Evolutionary conservation across 2,113 vertebrate genomes (phyloP).

Genomic region (Pterocles gutturalis): DNA sequence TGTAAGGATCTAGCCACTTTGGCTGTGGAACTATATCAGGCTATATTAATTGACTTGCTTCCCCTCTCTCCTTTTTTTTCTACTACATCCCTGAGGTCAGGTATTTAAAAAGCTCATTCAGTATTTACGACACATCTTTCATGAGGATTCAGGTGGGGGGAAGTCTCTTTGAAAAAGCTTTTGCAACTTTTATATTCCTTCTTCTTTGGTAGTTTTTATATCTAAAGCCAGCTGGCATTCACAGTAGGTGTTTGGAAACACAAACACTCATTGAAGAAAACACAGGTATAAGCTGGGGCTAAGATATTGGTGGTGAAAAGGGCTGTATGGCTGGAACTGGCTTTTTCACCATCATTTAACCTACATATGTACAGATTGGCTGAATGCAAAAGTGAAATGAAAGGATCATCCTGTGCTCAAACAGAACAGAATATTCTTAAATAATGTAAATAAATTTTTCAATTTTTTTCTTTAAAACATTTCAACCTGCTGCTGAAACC

Average conservation of each 20-base stretch:
- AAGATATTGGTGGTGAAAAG: background rate
- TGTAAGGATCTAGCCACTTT: constrained; percentile 14
- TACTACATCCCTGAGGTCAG: background rate
- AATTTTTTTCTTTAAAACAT: background rate
- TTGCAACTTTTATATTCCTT: background rate
- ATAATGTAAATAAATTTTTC: background rate
- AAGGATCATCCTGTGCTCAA: background rate
- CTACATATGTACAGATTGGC: background rate
- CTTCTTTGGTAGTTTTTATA: background rate
- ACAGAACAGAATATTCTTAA: background rate
- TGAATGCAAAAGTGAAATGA: background rate
- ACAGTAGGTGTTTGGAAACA: background rate
- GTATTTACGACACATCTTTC: background rate
- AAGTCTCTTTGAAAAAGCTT: background rate
- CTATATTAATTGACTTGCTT: background rate
- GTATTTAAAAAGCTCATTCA: background rate
- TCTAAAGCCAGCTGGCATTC: constrained; percentile 9
- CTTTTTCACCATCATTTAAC: background rate
- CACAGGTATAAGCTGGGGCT: background rate
- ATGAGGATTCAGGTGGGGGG: background rate
- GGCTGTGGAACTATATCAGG: background rate
- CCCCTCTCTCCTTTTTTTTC: background rate
- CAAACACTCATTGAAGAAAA: background rate
- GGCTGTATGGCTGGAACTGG: background rate
- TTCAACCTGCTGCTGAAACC: background rate